These are phyloP conservation scores for Eulithis prunata DNA, from an alignment of 2,888 invertebrate genomes.

Conservation along the genomic window DNA sequence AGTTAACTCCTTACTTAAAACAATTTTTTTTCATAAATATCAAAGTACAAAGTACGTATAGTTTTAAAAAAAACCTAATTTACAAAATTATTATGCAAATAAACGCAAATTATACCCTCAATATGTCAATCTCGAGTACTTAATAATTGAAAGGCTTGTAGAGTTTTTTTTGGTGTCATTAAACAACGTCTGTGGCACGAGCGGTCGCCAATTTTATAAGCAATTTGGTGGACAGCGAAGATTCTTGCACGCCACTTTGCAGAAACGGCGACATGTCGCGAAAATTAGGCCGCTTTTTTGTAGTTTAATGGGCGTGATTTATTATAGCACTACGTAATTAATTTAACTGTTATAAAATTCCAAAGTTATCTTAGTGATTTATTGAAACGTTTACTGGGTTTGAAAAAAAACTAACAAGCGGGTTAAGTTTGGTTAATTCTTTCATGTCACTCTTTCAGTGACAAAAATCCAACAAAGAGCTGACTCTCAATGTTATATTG, in stretches of 20 bases:
- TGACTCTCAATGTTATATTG: no score
- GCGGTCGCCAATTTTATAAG: constrained; percentile 78
- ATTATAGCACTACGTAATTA: no score
- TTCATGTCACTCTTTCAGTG: no score
- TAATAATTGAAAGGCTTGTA: constrained; percentile 72
- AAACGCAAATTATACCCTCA: constrained; percentile 52
- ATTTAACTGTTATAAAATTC: no score
- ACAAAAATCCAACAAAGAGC: no score
- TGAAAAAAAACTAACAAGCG: no score
- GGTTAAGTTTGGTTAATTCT: no score
- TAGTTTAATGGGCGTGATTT: no score
- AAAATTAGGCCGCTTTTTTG: neutral
- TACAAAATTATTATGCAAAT: constrained; percentile 36
- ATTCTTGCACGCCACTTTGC: constrained; percentile 19
- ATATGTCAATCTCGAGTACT: constrained; percentile 65
- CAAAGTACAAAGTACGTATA: neutral
- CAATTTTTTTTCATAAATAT: no score
- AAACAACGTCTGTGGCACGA: constrained; percentile 71
- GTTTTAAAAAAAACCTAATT: constrained; percentile 10
- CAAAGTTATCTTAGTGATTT: no score
- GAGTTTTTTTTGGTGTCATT: constrained; percentile 68
- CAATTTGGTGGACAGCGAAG: constrained; percentile 75
- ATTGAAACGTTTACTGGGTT: no score
- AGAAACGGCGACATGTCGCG: neutral
- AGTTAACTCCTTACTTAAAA: no score